Percentiles rank a stretch among this genome's conserved stretches.
Conservation (phyloP, 53 echinoderm and acorn worm species). For the Echinarachnius parma region DNA sequence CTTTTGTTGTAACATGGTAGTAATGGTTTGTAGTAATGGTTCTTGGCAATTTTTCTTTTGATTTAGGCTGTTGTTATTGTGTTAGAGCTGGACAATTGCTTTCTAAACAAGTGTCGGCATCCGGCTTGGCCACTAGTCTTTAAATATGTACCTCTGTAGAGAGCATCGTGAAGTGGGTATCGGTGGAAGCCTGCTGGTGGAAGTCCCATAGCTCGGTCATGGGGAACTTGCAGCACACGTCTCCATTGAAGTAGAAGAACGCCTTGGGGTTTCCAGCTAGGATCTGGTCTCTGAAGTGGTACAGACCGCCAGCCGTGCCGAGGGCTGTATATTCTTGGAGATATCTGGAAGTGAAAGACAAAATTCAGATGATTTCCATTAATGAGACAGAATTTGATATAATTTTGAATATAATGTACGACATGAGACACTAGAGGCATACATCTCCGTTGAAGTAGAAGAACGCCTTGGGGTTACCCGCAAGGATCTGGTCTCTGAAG, state of each 20-base stretch:
- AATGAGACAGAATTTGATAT: too few species aligned
- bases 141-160: conserved; percentile 92
- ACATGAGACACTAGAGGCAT: conserved; percentile 89
- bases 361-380: too few species aligned
- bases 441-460: conserved; percentile 94
- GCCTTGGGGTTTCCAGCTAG: conserved; percentile 80
- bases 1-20: too few species aligned
- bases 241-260: conserved; percentile 94
- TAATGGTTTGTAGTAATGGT: too few species aligned
- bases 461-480: conserved; percentile 80
- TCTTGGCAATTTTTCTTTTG: too few species aligned
- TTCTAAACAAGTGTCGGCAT: too few species aligned
- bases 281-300: conserved; percentile 96
- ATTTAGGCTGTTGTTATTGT: too few species aligned
- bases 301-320: conserved; percentile 92
- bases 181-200: conserved; percentile 60
- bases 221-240: conserved; percentile 94
- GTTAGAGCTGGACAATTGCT: too few species aligned
- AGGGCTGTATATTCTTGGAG: conserved; percentile 92
- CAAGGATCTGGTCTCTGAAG: conserved; percentile 89
- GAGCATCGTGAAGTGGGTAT: conserved; percentile 83
- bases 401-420: too few species aligned
- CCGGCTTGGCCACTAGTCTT: too few species aligned
- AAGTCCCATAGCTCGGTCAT: conserved; percentile 85
- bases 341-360: conserved; percentile 76